Evolutionary conservation across 2,113 vertebrate genomes (phyloP).

Genomic region (Petrocephalus zakoni): DNA sequence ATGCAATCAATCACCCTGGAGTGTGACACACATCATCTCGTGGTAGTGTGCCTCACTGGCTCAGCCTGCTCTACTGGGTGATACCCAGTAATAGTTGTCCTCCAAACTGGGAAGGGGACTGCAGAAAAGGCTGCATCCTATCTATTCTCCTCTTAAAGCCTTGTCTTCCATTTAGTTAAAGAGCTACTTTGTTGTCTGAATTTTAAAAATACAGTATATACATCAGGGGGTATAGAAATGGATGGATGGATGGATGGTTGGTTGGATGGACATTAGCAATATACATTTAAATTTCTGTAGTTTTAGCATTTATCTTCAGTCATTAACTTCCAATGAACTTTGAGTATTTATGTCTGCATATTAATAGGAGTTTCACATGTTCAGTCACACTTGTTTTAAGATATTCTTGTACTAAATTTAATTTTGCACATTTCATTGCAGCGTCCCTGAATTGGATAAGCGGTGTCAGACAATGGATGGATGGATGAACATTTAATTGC

Average conservation of each 20-base stretch:
- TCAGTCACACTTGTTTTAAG: not conserved
- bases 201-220: not conserved
- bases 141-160: not conserved
- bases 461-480: no score
- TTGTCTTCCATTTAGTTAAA: not conserved
- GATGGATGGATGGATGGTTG: not conserved
- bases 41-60: slow-evolving; percentile 32
- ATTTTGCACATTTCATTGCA: not conserved
- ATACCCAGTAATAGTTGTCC: not conserved
- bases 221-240: not conserved
- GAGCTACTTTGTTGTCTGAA: not conserved
- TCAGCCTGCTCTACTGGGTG: not conserved
- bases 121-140: not conserved
- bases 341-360: not conserved
- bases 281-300: not conserved
- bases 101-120: not conserved
- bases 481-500: not conserved
- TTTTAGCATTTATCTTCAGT: not conserved
- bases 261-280: not conserved
- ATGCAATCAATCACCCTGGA: slow-evolving; percentile 51
- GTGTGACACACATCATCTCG: slow-evolving; percentile 46
- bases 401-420: not conserved
- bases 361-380: not conserved
- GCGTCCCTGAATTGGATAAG: no score
- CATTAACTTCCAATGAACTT: not conserved